Evolutionary conservation across 2,113 vertebrate genomes (phyloP).

Genomic region (Dromas ardeola): DNA sequence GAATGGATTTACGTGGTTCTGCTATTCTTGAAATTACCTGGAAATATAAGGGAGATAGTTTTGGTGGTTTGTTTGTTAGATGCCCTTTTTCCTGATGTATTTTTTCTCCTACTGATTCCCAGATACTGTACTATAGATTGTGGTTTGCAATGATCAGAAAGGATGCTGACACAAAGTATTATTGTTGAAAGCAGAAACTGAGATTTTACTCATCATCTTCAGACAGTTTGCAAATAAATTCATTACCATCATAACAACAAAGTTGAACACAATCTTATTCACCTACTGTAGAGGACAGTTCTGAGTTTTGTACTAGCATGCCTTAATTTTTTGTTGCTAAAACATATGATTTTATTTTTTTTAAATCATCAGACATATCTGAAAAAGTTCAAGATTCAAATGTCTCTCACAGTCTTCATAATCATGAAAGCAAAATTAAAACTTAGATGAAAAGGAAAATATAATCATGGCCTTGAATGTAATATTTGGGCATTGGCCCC

Average conservation of each 20-base stretch:
- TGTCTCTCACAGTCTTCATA: background rate
- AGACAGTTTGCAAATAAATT: background rate
- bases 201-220: background rate
- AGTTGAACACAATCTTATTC: background rate
- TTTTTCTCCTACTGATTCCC: background rate
- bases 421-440: slow-evolving; percentile 20
- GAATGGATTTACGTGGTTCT: background rate
- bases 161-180: background rate
- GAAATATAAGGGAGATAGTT: background rate
- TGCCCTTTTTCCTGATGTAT: background rate
- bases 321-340: background rate
- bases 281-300: background rate
- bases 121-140: background rate
- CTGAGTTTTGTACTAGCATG: background rate
- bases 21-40: background rate
- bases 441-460: slow-evolving; percentile 4
- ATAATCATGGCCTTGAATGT: slow-evolving; percentile 14
- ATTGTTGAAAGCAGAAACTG: background rate
- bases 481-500: slow-evolving; percentile 13
- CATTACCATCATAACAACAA: background rate
- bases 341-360: background rate
- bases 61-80: background rate
- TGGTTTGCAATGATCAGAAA: background rate
- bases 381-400: background rate
- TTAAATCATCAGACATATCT: background rate